Percentiles rank a stretch among this genome's conserved stretches.
Conservation (phyloP, 2,113 vertebrate genomes). For the Xiphophorus couchianus region DNA sequence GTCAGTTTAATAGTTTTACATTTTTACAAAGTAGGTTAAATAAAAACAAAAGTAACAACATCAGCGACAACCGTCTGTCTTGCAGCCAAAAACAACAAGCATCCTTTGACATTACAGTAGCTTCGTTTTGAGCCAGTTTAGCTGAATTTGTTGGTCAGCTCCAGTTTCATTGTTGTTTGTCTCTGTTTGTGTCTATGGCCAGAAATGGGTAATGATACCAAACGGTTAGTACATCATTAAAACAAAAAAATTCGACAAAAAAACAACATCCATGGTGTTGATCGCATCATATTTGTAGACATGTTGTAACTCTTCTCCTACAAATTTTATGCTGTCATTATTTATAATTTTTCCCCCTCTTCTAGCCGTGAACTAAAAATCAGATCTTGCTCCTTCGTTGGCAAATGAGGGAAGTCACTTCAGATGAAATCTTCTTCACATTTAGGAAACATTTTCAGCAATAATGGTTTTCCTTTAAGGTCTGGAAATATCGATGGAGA, state of each 20-base stretch:
- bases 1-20: not conserved
- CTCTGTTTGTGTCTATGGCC: not conserved
- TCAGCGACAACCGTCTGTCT: too few species aligned
- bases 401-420: too few species aligned
- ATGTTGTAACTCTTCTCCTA: not conserved
- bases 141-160: not conserved
- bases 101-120: too few species aligned
- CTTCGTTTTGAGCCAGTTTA: not conserved
- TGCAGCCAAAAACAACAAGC: not conserved
- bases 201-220: not conserved
- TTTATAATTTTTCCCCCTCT: too few species aligned
- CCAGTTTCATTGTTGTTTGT: not conserved
- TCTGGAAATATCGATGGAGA: not conserved
- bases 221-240: not conserved
- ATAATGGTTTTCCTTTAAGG: conserved; percentile 14
- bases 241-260: not conserved
- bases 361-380: too few species aligned
- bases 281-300: not conserved
- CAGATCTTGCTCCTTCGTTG: too few species aligned
- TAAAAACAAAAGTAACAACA: not conserved
- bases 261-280: not conserved
- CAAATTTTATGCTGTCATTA: too few species aligned
- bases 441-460: conserved; percentile 26
- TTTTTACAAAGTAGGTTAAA: not conserved
- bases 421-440: conserved; percentile 29